Conservation (phyloP, 1,140 invertebrate genomes). For the Sogatella furcifera region DNA sequence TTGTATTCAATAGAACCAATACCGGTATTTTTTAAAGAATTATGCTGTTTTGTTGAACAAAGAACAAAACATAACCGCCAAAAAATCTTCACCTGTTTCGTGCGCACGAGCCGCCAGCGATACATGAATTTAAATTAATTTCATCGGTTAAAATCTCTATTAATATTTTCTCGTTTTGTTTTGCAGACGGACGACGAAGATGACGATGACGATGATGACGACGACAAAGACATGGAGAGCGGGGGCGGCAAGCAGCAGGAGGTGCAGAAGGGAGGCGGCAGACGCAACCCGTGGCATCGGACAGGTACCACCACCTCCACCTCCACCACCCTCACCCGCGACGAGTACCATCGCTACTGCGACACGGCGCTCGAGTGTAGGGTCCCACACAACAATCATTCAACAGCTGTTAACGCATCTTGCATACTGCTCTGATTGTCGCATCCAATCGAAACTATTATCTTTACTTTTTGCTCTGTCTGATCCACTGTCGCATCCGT, state of each 20-base stretch:
- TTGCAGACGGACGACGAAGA: conserved; percentile 27
- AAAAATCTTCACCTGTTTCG: too few relatives aligned
- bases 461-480: too few relatives aligned
- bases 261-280: conserved; percentile 14
- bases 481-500: too few relatives aligned
- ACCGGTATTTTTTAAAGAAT: too few relatives aligned
- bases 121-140: neutral
- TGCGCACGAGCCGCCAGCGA: too few relatives aligned
- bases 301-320: conserved; percentile 22
- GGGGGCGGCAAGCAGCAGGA: conserved; percentile 29
- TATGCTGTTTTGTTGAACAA: too few relatives aligned
- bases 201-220: conserved; percentile 34
- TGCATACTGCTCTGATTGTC: too few relatives aligned
- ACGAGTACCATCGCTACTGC: conserved; percentile 65
- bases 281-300: conserved; percentile 22
- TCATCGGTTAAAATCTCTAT: neutral
- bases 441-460: too few relatives aligned
- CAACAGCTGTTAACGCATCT: too few relatives aligned
- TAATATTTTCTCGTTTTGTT: neutral
- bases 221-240: conserved; percentile 31
- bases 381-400: conserved; percentile 3
- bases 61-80: too few relatives aligned
- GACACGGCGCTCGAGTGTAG: conserved; percentile 66
- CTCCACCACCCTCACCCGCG: conserved; percentile 31
- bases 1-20: too few relatives aligned